Evolutionary conservation across 2,113 vertebrate genomes (phyloP), one percentile per base, ranked within the genome.

Genomic region (Cranoglanis bouderius): DNA sequence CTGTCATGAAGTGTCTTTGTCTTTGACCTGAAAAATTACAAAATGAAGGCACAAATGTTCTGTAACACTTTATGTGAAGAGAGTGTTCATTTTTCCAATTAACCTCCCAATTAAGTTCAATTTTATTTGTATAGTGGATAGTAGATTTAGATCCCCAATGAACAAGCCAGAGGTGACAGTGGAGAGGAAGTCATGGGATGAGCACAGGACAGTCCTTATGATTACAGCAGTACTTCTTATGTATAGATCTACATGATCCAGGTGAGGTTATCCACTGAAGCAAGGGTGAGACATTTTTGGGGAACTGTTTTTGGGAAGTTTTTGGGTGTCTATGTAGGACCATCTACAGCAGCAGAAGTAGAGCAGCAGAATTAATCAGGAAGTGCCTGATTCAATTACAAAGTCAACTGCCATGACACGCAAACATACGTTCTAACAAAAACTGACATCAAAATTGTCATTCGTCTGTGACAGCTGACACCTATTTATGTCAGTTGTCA

Each of bases 1-100:
- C 98, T 96, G 0, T 99, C 98, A 0, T 99, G 98, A 91, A 97
- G 96, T 0, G 98, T 98, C 94, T 97, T 97, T 90, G 93, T 88
- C 82, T 97, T 97, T 46, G 97, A 98, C 94, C 98, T 99, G 95
- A 0, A 26, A 91, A 6, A 89, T 0, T 18, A 13, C 35, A 61
- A 21, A 43, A 70, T 51, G 32, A 46, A 13, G 57, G 43, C 21
- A 46, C 6, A 43, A n/a, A 46, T 84, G 6, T 84, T 13, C 9
- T 38, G 14, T 38, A 72, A 38, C 67, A 19, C 35, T 77, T 49
- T 6, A 29, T 77, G 26, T 46, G 29, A 49, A 77, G 24, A 9
- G 1, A 38, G 35, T 43, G 24, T 40, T 38, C 2, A 40, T 8
- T 21, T 74, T 24, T 38, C 32, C 32, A 38, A 19, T 72, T 29